Base-by-base conservation (phyloP, 2,113 vertebrate species). In the Triplophysa dalaica region DNA sequence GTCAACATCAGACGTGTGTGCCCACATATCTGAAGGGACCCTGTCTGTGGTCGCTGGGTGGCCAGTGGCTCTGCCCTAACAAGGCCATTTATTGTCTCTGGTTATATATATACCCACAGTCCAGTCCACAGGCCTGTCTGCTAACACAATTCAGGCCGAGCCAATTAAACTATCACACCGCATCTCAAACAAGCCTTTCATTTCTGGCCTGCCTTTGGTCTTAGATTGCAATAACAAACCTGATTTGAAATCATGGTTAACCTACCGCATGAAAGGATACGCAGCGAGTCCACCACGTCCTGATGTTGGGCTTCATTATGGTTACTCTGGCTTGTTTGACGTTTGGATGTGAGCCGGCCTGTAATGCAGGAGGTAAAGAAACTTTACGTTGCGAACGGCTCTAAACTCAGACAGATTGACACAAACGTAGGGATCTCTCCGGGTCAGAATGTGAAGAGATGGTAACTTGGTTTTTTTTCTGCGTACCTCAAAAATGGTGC, bases 81-180 rank as follows among this genome's bases (percentile, higher is more conserved):
- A 89, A 89, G 90, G 83, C 87, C 91, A 90, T 93, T 93, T 90
- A 90, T 88, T 88, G 89, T 86, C 81, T 87, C 87, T 87, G 85
- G 89, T 89, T 91, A 91, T 89, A 91, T 90, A 93, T 90, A 93
- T 91, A 90, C 84, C 78, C 81, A 73, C 8, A 78, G 79, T 85
- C 79, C 82, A 82, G 69, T 82, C 83, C 2, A 78, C 50, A 22
- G 75, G 65, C 69, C 82, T 75, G 63, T 72, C 81, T 67, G 81
- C 81, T 80, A 77, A 83, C 29, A 67, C 83, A 16, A 48, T 80
- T 79, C 70, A 43, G 10, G 50, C 67, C 52, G 70, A 80, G 66
- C 66, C 70, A 75, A 73, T 78, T 50, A 24, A n/a, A 33, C 65
- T 11, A 17, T 78, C 22, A 43, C 4, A 41, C 79, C 75, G 21